These are phyloP conservation scores for Pseudomugil gertrudae DNA, from an alignment of 2,797 vertebrate genomes.

Conservation along the genomic window DNA sequence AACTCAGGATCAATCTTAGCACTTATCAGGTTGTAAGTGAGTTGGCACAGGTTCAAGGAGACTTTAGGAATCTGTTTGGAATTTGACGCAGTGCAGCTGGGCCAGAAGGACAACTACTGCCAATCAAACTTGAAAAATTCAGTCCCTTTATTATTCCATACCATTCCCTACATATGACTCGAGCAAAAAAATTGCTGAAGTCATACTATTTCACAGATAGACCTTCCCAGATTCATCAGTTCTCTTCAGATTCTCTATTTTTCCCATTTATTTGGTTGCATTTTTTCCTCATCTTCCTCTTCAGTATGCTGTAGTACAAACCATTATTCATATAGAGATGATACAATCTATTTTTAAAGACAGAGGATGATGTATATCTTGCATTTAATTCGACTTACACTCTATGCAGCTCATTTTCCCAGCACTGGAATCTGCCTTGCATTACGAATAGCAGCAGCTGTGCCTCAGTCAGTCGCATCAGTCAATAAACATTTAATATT, in stretches of 20 bases:
- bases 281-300: conserved; percentile 5
- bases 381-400: conserved; percentile 39
- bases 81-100: conserved; percentile 37
- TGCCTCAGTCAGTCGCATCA: conserved; percentile 36
- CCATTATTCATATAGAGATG: conserved; percentile 27
- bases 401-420: conserved; percentile 44
- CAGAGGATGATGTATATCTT: conserved; percentile 50
- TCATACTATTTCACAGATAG: conserved; percentile 26
- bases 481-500: conserved; percentile 59
- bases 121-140: conserved; percentile 32
- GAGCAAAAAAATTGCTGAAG: conserved; percentile 25
- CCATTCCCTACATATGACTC: conserved; percentile 19
- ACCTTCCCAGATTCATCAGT: conserved; percentile 13
- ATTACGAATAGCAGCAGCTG: conserved; percentile 35
- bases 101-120: conserved; percentile 19
- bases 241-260: conserved; percentile 2
- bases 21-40: conserved; percentile 70
- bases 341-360: conserved; percentile 59
- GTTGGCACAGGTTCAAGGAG: conserved; percentile 68
- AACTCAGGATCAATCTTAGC: conserved; percentile 67
- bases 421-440: conserved; percentile 33
- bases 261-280: conserved; percentile 8
- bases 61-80: conserved; percentile 56
- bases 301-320: conserved; percentile 18
- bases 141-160: conserved; percentile 27